Conservation (phyloP, 2,113 vertebrate species). For the Oxyruncus cristatus region DNA sequence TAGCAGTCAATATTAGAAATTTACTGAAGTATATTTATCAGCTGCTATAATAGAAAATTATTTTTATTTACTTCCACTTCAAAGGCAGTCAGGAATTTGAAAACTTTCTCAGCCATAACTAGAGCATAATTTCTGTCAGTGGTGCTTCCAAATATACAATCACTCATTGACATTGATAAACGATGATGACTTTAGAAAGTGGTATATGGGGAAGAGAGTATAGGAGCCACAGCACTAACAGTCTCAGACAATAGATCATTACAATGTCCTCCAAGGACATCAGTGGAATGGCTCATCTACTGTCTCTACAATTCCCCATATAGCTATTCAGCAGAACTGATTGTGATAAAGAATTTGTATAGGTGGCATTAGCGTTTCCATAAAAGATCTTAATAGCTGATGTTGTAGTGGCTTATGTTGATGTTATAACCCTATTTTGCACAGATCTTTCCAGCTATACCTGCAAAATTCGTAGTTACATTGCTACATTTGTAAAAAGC, state of each 20-base stretch:
- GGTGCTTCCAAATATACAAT: background rate
- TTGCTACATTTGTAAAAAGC: background rate
- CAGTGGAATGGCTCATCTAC: background rate
- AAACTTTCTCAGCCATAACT: background rate
- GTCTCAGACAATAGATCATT: background rate
- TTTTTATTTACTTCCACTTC: background rate
- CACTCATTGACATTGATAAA: background rate
- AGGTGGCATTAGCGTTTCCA: background rate
- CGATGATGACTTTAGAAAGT: background rate
- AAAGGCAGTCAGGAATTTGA: background rate
- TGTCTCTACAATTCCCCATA: background rate
- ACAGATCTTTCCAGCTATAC: background rate
- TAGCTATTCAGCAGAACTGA: background rate
- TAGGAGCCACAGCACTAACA: background rate
- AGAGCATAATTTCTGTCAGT: background rate
- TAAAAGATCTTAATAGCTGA: background rate
- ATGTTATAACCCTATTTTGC: background rate
- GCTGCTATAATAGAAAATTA: background rate
- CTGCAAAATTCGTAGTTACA: background rate
- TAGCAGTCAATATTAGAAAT: background rate
- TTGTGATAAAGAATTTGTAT: constrained; percentile 22
- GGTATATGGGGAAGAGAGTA: background rate
- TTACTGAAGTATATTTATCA: background rate
- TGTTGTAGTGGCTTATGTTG: background rate
- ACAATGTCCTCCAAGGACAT: background rate